Evolutionary conservation across 2,888 invertebrate genomes (phyloP).

Genomic region (Epistrophe eligans): DNA sequence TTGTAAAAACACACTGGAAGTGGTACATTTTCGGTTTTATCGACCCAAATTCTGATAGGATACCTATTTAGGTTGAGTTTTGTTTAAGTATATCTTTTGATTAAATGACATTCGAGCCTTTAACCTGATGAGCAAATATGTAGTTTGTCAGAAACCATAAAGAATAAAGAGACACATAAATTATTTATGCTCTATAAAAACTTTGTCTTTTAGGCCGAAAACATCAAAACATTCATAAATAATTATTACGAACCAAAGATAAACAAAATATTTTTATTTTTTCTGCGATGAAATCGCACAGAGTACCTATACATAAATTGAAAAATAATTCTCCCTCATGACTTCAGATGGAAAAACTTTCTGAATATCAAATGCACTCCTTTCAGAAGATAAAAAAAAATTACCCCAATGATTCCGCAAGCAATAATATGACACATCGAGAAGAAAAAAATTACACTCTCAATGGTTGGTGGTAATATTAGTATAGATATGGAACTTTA

Average conservation of each 20-base stretch:
- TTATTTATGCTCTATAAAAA: too few relatives aligned
- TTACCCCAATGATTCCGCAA: not conserved
- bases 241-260: not conserved
- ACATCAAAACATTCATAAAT: not conserved
- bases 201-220: not conserved
- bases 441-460: slow-evolving; percentile 16
- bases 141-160: too few relatives aligned
- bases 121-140: too few relatives aligned
- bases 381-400: not conserved
- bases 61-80: too few relatives aligned
- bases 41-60: too few relatives aligned
- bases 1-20: too few relatives aligned
- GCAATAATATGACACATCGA: not conserved
- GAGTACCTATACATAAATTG: not conserved
- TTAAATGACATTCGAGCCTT: too few relatives aligned
- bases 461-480: slow-evolving; percentile 15
- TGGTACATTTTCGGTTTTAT: too few relatives aligned
- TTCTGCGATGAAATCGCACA: not conserved
- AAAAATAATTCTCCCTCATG: slow-evolving; percentile 12
- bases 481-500: not conserved
- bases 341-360: not conserved
- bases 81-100: too few relatives aligned
- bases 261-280: not conserved
- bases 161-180: too few relatives aligned
- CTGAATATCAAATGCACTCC: not conserved